Evolutionary conservation across 2,113 vertebrate genomes (phyloP).

Genomic region (Halichoerus grypus): DNA sequence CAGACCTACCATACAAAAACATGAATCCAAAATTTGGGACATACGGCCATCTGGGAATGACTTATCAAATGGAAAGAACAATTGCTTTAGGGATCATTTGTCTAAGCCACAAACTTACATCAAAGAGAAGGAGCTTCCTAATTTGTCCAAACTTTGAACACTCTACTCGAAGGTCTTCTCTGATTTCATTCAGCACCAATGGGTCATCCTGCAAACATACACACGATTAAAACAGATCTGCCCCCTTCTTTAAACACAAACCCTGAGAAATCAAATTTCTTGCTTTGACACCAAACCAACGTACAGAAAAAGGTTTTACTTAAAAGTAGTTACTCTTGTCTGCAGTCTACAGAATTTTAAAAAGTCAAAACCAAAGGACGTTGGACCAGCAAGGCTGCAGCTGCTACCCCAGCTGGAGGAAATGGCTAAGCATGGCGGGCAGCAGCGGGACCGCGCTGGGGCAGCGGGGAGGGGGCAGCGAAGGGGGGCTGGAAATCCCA

Average conservation of each 20-base stretch:
- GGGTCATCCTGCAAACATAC: conserved; percentile 94
- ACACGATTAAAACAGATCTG: not conserved
- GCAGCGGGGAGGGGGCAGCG: not conserved
- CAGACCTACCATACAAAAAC: not conserved
- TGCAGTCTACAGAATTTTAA: not conserved
- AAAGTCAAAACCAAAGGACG: conserved; percentile 40
- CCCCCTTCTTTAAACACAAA: not conserved
- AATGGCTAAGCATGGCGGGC: not conserved
- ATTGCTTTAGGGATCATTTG: not conserved
- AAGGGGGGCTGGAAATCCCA: not conserved
- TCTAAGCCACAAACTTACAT: conserved; percentile 90
- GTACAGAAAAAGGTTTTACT: conserved; percentile 23
- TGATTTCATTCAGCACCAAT: conserved; percentile 96
- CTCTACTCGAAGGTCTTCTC: conserved; percentile 95
- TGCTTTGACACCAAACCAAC: not conserved
- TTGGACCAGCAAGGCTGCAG: not conserved
- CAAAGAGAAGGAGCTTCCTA: conserved; percentile 97
- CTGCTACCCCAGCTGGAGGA: not conserved
- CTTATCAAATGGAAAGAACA: not conserved
- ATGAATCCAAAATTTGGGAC: not conserved
- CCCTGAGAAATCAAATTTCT: conserved; percentile 39
- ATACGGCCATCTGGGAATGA: not conserved
- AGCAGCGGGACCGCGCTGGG: not conserved
- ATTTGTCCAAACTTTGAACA: conserved; percentile 98
- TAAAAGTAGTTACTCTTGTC: conserved; percentile 39